Evolutionary conservation across 2,888 invertebrate species (phyloP), one percentile per base, ranked within the genome.

Genomic region (Noctua pronuba): DNA sequence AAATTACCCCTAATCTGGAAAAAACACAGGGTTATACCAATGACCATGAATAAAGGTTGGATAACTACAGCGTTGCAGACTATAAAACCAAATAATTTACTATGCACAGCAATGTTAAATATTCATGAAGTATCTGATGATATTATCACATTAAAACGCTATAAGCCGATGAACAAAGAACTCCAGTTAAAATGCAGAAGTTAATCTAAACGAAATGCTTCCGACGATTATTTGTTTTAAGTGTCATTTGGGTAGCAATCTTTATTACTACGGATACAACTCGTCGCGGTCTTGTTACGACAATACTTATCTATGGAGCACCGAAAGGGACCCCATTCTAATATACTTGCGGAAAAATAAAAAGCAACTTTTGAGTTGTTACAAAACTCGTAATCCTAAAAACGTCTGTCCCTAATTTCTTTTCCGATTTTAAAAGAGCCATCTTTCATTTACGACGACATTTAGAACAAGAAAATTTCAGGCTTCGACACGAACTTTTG

Each of bases 391-490:
- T 95, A 95, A 95, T 95, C 94, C 95, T 91, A 93, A 95, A 95
- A 95, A 96, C 95, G 95, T 95, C 95, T 96, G 95, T 95, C 95
- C 94, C 94, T 95, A 96, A 96, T 96, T 96, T 95, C 95, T 96
- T 96, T 95, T 92, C 95, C 95, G 95, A 95, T 96, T 95, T 95
- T 94, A 95, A 96, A 95, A 96, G 95, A 95, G 94, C 95, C 95
- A 96, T 96, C 95, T 95, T 95, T 96, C 95, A 96, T 96, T 96
- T 96, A 96, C 95, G 96, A 94, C 94, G 95, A 95, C 95, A 94
- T 95, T 96, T 94, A 93, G 95, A 95, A 95, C 96, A 96, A 96
- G 96, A 95, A 95, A 95, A 95, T 95, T 95, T 95, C 94, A 94
- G 94, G 92, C 92, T 95, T 95, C 94, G 95, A 96, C 96, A 95